These are phyloP conservation scores for Steinernema carpocapsae DNA, from an alignment of 2,888 invertebrate species.

Conservation along the genomic window DNA sequence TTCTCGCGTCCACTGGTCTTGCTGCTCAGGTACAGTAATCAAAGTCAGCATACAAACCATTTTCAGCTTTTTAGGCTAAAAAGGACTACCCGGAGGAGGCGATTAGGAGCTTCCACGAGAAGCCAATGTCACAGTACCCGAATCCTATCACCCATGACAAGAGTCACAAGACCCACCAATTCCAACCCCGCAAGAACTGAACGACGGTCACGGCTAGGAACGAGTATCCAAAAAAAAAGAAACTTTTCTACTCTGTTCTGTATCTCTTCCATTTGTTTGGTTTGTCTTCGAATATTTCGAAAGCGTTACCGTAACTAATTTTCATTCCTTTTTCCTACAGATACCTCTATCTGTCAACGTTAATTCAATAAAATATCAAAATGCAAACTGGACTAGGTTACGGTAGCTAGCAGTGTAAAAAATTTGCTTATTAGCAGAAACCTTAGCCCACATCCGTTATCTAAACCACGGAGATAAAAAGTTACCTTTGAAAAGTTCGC, in stretches of 20 bases:
- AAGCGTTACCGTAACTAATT: neutral
- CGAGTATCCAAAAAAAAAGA: no score
- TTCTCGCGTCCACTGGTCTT: conserved; percentile 49
- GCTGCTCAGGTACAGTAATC: conserved; percentile 47
- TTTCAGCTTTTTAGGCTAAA: conserved; percentile 37
- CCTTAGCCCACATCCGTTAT: no score
- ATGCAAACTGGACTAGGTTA: neutral
- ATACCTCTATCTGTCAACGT: neutral
- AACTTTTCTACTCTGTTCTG: neutral
- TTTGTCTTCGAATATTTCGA: neutral
- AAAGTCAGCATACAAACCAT: neutral
- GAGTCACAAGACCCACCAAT: conserved; percentile 36
- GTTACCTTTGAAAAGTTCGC: neutral
- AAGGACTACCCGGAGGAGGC: conserved; percentile 42
- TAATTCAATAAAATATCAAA: neutral
- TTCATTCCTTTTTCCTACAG: neutral
- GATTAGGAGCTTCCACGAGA: conserved; percentile 40
- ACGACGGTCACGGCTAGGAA: neutral
- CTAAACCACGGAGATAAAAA: no score
- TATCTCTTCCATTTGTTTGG: neutral
- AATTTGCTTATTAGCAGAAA: no score
- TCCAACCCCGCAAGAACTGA: conserved; percentile 41
- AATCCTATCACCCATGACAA: conserved; percentile 10
- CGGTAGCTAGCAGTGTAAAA: no score
- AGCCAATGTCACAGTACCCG: conserved; percentile 34